Percentiles rank a stretch among this genome's conserved stretches.
These are phyloP conservation scores for Sialis lutaria DNA, from an alignment of 2,888 invertebrate genomes.

Conservation along the genomic window DNA sequence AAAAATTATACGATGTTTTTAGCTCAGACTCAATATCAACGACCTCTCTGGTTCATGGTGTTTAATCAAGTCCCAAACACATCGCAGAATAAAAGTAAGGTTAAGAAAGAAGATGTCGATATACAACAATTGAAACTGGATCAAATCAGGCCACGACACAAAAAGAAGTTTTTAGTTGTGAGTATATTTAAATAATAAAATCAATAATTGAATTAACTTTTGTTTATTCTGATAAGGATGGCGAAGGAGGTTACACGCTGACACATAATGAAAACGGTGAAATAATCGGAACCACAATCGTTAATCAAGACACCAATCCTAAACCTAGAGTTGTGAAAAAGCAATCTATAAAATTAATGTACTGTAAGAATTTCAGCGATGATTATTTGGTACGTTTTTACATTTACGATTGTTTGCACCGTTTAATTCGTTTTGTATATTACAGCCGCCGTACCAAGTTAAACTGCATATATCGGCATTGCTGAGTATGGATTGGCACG, in stretches of 20 bases:
- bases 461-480: conserved; percentile 39
- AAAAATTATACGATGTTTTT: no score
- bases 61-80: no score
- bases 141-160: background rate
- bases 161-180: conserved; percentile 1
- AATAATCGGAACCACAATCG: conserved; percentile 27
- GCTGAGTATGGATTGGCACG: conserved; percentile 50
- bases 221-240: conserved; percentile 25
- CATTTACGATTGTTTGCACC: background rate
- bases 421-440: conserved; percentile 6
- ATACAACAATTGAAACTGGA: background rate
- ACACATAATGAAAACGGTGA: conserved; percentile 42
- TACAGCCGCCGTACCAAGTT: conserved; percentile 44
- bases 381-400: conserved; percentile 34
- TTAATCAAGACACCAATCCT: conserved; percentile 22
- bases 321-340: conserved; percentile 22
- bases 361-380: conserved; percentile 37
- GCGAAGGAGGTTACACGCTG: conserved; percentile 45
- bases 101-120: no score
- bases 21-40: background rate
- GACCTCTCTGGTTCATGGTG: background rate
- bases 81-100: no score
- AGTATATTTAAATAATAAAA: conserved; percentile 1
- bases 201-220: background rate
- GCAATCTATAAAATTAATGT: conserved; percentile 35